These are phyloP conservation scores for Campopleginae sp. DNA, from an alignment of 2,888 invertebrate species.

Conservation along the genomic window DNA sequence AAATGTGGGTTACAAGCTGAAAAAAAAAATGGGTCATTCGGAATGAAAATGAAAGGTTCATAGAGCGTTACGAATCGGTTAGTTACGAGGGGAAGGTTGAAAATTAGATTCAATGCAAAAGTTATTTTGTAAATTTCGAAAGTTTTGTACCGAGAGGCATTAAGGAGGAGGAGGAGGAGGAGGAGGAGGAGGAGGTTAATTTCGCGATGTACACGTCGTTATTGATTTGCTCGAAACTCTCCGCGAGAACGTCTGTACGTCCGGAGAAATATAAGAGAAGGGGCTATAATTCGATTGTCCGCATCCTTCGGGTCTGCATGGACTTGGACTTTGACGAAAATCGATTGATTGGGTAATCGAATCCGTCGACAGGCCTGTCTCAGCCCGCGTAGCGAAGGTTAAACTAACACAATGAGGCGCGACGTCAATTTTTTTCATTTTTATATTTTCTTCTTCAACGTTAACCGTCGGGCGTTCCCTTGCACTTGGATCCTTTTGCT, in stretches of 20 bases:
- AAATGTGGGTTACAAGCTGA: too few relatives aligned
- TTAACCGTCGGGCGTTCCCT: neutral
- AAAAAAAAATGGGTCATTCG: too few relatives aligned
- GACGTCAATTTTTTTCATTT: conserved; percentile 41
- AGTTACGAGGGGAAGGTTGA: conserved; percentile 10
- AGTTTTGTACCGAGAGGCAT: conserved; percentile 33
- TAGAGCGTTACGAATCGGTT: neutral
- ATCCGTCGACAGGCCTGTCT: conserved; percentile 59
- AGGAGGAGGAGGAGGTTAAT: too few relatives aligned
- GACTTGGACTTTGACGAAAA: conserved; percentile 65
- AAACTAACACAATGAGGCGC: conserved; percentile 50
- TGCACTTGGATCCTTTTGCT: neutral
- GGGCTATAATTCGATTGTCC: conserved; percentile 61
- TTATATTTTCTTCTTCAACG: neutral
- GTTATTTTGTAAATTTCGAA: conserved; percentile 21
- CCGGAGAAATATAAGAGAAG: conserved; percentile 25
- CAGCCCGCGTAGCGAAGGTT: conserved; percentile 58
- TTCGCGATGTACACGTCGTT: conserved; percentile 50
- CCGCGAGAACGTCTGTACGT: conserved; percentile 35
- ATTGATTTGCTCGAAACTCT: conserved; percentile 61
- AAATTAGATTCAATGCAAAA: conserved; percentile 34
- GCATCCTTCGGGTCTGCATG: conserved; percentile 59
- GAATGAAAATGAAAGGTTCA: too few relatives aligned
- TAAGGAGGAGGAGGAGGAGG: too few relatives aligned
- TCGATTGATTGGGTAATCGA: conserved; percentile 67